phyloP scores from a whole-genome alignment of 2,888 invertebrate genomes.

The Rhagonycha fulva region DNA sequence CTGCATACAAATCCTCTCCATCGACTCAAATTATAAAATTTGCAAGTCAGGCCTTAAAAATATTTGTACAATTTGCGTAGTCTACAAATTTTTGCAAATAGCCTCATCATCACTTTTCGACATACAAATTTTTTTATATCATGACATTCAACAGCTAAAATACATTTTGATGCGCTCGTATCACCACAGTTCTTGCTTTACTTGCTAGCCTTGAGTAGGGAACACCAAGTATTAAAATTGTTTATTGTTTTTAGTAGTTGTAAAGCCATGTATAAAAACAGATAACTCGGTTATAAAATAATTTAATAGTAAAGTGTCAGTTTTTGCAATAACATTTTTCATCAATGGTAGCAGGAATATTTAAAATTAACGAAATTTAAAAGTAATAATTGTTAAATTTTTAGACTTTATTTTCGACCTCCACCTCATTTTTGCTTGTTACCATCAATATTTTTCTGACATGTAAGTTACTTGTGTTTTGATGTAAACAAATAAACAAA shows the following conservation, averaged over 20 bases:
- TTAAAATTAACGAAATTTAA: too few relatives aligned
- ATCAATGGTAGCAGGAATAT: background rate
- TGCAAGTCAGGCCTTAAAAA: background rate
- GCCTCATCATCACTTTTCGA: background rate
- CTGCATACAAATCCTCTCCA: background rate
- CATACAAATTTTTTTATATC: background rate
- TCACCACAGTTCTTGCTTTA: slow-evolving; percentile 22
- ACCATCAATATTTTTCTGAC: background rate
- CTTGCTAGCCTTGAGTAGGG: slow-evolving; percentile 38
- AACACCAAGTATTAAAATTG: slow-evolving; percentile 18
- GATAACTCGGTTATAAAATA: background rate
- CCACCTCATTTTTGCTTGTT: background rate
- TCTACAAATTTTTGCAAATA: background rate
- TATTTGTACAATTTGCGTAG: background rate
- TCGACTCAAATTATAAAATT: background rate
- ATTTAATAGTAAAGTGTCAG: background rate
- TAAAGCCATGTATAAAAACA: slow-evolving; percentile 10
- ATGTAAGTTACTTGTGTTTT: background rate
- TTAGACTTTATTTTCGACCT: background rate
- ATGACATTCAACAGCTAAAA: background rate
- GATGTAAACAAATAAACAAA: background rate
- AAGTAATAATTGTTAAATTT: background rate
- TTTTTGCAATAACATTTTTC: background rate
- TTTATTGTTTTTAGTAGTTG: slow-evolving; percentile 14
- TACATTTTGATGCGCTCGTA: background rate